Percentiles rank a stretch among this genome's conserved stretches.
Conservation (phyloP, 2,888 invertebrate genomes). For the Serrognathus titanus region DNA sequence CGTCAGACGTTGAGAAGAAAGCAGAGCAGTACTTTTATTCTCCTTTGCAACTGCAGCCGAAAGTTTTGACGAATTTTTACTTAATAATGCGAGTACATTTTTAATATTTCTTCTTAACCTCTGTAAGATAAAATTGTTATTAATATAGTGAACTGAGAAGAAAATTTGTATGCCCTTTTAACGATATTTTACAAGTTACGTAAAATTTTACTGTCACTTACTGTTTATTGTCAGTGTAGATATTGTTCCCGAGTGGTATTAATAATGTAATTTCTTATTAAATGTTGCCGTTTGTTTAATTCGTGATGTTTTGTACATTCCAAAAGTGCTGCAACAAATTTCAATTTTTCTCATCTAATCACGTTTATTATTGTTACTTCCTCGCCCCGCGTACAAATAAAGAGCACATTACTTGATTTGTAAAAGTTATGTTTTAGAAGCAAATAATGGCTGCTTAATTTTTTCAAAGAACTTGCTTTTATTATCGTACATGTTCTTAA, state of each 20-base stretch:
- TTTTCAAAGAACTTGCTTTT: neutral
- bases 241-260: slow-evolving; percentile 10
- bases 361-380: neutral
- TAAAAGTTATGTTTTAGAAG: neutral
- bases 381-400: neutral
- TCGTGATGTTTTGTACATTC: slow-evolving; percentile 5
- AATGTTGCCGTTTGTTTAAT: slow-evolving; percentile 11
- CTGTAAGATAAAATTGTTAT: slow-evolving; percentile 36
- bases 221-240: slow-evolving; percentile 1
- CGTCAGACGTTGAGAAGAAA: neutral
- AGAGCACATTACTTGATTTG: neutral
- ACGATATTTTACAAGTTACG: slow-evolving; percentile 26
- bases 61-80: no score
- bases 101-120: slow-evolving; percentile 18
- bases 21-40: no score
- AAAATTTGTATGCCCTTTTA: slow-evolving; percentile 41
- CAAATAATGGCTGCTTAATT: neutral
- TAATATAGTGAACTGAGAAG: slow-evolving; percentile 42
- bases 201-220: slow-evolving; percentile 7
- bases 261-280: slow-evolving; percentile 12
- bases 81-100: neutral
- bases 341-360: neutral
- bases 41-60: no score
- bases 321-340: neutral
- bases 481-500: slow-evolving; percentile 19